These are phyloP conservation scores for Diorhabda carinulata DNA, from an alignment of 1,140 invertebrate genomes.

Conservation along the genomic window DNA sequence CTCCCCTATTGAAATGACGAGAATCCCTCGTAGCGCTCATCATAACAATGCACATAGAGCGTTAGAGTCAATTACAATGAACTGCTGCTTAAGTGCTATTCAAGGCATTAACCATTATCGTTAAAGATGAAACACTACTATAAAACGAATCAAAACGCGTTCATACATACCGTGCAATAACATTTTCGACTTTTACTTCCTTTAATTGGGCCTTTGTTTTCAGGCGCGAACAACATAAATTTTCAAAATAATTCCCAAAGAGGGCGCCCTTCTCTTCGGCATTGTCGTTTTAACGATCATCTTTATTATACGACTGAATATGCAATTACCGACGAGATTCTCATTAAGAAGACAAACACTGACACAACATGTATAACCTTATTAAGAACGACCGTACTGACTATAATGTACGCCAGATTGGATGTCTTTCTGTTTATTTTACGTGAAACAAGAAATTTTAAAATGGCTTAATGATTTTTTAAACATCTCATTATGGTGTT, in stretches of 20 bases:
- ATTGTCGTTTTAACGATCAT: slow-evolving; percentile 15
- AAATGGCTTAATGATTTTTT: no score
- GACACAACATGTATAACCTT: slow-evolving; percentile 1
- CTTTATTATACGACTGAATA: slow-evolving; percentile 17
- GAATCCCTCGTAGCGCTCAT: neutral
- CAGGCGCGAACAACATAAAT: slow-evolving; percentile 7
- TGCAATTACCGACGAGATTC: slow-evolving; percentile 16
- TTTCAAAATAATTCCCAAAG: slow-evolving; percentile 15
- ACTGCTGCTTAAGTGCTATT: neutral
- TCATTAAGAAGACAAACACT: slow-evolving; percentile 16
- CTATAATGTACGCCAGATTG: neutral
- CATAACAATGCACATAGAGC: neutral
- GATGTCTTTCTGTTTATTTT: neutral
- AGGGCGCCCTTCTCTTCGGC: neutral
- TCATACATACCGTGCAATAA: slow-evolving; percentile 9
- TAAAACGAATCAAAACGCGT: slow-evolving; percentile 14
- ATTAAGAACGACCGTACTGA: slow-evolving; percentile 4
- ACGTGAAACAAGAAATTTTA: no score
- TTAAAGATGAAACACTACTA: slow-evolving; percentile 12
- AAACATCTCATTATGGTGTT: no score
- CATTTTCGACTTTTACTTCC: slow-evolving; percentile 15
- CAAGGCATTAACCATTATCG: slow-evolving; percentile 13
- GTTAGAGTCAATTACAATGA: slow-evolving; percentile 2
- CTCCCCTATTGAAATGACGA: no score
- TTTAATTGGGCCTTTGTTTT: slow-evolving; percentile 16